Base-by-base conservation (phyloP, 37 sponge, comb jelly and placozoan species). In the Axinella damicornis region DNA sequence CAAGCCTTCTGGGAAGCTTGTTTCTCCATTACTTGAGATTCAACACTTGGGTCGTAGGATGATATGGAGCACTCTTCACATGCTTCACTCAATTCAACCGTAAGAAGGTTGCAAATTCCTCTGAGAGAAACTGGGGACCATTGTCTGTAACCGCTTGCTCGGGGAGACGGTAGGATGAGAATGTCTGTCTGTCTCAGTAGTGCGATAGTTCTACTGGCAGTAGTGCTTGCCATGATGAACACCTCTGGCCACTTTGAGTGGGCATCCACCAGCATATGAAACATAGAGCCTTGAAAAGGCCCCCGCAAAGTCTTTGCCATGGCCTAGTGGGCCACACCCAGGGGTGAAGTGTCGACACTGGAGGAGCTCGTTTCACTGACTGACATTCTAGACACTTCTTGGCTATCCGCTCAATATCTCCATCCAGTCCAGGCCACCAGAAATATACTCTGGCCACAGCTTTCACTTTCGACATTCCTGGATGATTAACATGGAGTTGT, bases 251-350 rank as follows among this genome's bases (percentile, higher is more conserved):
- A n/a, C n/a, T n/a, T n/a, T n/a, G n/a, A n/a, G n/a, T n/a, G 85
- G 85, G 57, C 85, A 64, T 39, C 85, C 85, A 73, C 80, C 76
- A 61, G 25, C 20, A 86, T 40, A 5, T 82, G 46, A 66, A 79
- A 91, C 83, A 69, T 86, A 31, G 53, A 17, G 21, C 81, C 85
- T 12, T 28, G 36, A 46, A 90, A 85, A 5, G 86, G 92, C n/a
- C 2, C 92, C 87, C 1, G 87, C 92, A 82, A 82, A 91, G 69
- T 91, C 92, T 72, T 27, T 76, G 63, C 75, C 77, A 85, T 53
- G 85, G 85, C 53, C 53, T 46, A 53, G 68, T 14, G 27, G 91
- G 82, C 91, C 86, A 90, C 39, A 53, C 36, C 91, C 86, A 90
- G 13, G 86, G 86, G 19, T 85, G 62, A 14, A 85, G 65, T 46